Percentiles rank a stretch among this genome's conserved stretches.
phyloP scores from a whole-genome alignment of 2,797 vertebrate species.

The Geotrypetes seraphini region DNA sequence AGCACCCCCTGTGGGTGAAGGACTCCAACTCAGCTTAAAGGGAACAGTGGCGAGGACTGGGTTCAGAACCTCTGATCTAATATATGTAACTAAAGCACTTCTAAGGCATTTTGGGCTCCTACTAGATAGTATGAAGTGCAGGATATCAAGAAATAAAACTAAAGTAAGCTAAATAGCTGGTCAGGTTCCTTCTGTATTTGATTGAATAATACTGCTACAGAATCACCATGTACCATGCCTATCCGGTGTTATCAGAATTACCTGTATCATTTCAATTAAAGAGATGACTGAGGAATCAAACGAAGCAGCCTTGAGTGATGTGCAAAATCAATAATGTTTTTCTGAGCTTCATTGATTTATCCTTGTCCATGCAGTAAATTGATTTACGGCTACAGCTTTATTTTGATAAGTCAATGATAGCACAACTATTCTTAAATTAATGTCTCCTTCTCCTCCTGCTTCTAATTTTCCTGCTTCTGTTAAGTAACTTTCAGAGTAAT shows the following conservation, averaged over 20 bases:
- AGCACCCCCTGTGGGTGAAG: too few species aligned
- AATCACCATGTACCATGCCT: constrained; percentile 34
- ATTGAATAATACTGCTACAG: constrained; percentile 41
- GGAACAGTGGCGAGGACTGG: too few species aligned
- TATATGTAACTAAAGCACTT: too few species aligned
- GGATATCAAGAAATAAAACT: too few species aligned
- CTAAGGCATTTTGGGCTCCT: too few species aligned
- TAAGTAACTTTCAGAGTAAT: too few species aligned
- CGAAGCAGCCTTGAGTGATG: constrained; percentile 60
- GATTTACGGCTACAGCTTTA: constrained; percentile 56
- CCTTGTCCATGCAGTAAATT: constrained; percentile 44
- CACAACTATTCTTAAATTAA: constrained; percentile 60
- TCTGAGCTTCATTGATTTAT: constrained; percentile 69
- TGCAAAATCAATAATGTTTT: constrained; percentile 69
- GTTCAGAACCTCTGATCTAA: too few species aligned
- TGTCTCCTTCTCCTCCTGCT: constrained; percentile 42
- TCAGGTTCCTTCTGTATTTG: constrained; percentile 19
- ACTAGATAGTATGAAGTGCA: too few species aligned
- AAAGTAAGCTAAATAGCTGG: too few species aligned
- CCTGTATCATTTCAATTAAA: constrained; percentile 73
- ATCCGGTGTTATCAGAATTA: constrained; percentile 48
- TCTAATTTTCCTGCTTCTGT: too few species aligned
- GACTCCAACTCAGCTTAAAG: too few species aligned
- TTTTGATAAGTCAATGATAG: constrained; percentile 69
- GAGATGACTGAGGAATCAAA: constrained; percentile 69